phyloP scores from a whole-genome alignment of 2,888 invertebrate genomes.

The Ametastegia equiseti region DNA sequence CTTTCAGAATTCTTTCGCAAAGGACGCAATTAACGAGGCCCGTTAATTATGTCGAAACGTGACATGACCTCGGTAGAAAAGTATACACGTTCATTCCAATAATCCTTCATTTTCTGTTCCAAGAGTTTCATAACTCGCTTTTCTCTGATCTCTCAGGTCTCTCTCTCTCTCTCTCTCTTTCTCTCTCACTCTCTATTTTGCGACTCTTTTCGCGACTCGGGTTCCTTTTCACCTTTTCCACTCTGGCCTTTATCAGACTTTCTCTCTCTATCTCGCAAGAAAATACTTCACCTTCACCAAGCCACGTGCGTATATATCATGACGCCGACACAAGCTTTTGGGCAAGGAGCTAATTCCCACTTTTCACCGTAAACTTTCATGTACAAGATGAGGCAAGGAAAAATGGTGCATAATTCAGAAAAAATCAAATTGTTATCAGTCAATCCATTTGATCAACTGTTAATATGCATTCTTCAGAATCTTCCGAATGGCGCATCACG shows the following conservation, averaged over 20 bases:
- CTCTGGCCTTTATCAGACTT: too few species aligned
- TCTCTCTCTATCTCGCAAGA: background rate
- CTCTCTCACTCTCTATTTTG: background rate
- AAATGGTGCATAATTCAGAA: too few species aligned
- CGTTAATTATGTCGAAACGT: slow-evolving; percentile 28
- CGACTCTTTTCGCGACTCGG: background rate
- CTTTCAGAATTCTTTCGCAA: background rate
- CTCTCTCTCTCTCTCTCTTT: too few species aligned
- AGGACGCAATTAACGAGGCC: slow-evolving; percentile 18
- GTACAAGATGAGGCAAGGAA: too few species aligned
- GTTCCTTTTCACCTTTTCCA: background rate
- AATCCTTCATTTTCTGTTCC: slow-evolving; percentile 13
- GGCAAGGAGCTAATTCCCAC: too few species aligned
- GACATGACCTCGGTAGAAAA: background rate
- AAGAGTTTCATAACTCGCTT: slow-evolving; percentile 5
- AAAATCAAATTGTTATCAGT: too few species aligned
- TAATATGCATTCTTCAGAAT: too few species aligned
- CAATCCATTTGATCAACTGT: too few species aligned
- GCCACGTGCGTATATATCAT: background rate
- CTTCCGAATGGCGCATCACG: too few species aligned
- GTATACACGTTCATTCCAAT: background rate
- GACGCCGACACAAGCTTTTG: too few species aligned
- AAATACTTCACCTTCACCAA: background rate
- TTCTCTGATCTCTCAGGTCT: background rate
- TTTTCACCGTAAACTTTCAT: background rate